phyloP scores from a whole-genome alignment of 2,113 vertebrate species.

The Zosterops borbonicus region DNA sequence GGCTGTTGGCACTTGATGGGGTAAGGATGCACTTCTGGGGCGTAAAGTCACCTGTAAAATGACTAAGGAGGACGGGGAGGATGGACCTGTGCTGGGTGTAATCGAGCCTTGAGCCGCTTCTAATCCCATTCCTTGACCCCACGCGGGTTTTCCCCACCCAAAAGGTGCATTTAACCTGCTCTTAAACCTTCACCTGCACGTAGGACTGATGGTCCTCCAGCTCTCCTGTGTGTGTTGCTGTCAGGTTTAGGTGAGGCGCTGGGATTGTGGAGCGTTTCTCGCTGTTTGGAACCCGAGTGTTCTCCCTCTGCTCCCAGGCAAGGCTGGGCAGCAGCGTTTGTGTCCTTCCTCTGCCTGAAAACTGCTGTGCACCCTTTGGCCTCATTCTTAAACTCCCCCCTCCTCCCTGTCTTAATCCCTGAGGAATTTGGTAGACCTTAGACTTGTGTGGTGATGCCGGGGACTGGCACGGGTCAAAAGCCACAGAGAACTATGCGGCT shows the following conservation, averaged over 20 bases:
- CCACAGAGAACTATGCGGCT: not conserved
- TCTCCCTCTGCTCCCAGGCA: not conserved
- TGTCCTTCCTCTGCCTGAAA: not conserved
- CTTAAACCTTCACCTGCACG: not conserved
- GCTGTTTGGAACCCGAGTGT: accelerated
- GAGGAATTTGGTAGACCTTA: not conserved
- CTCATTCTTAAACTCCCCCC: not conserved
- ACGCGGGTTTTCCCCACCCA: not conserved
- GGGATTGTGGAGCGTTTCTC: not conserved
- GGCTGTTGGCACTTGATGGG: not conserved
- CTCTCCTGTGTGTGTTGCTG: not conserved
- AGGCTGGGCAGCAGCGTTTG: not conserved
- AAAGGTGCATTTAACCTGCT: not conserved
- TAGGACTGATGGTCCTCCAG: not conserved
- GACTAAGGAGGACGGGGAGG: not conserved
- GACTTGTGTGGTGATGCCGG: not conserved
- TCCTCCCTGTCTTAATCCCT: not conserved
- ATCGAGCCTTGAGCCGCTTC: not conserved
- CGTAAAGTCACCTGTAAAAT: not conserved
- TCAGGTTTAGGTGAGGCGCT: not conserved
- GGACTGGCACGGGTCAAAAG: not conserved
- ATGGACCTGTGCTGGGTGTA: not conserved
- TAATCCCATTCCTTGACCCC: not conserved
- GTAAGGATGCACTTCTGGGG: not conserved
- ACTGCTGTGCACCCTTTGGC: not conserved